These are phyloP conservation scores for Pelagia noctiluca DNA, from an alignment of 30 jellyfish, hydroid and myxozoan species.

Conservation along the genomic window DNA sequence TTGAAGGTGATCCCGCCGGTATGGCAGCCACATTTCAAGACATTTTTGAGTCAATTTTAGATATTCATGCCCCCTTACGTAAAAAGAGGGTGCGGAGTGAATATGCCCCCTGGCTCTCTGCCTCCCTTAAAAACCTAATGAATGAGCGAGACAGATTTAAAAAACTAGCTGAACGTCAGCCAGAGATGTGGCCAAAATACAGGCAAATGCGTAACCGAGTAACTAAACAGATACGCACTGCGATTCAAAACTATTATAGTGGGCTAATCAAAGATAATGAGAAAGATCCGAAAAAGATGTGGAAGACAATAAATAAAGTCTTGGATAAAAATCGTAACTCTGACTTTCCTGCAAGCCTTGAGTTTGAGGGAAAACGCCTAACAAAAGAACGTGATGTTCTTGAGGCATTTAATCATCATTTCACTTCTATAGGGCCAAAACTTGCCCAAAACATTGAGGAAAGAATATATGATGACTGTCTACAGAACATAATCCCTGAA, in stretches of 20 bases:
- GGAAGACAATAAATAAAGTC: constrained; percentile 37
- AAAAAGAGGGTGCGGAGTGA: constrained; percentile 17
- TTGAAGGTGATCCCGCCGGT: neutral
- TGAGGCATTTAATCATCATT: constrained; percentile 38
- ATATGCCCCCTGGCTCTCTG: constrained; percentile 32
- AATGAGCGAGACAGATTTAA: constrained; percentile 12
- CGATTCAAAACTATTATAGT: constrained; percentile 8
- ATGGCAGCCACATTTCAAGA: constrained; percentile 48
- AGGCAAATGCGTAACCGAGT: constrained; percentile 24
- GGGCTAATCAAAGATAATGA: no score
- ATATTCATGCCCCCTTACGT: constrained; percentile 32
- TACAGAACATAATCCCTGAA: neutral
- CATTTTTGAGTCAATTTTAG: constrained; percentile 28
- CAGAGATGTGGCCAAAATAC: constrained; percentile 35
- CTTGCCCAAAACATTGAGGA: no score
- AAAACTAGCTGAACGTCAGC: constrained; percentile 4
- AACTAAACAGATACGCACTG: constrained; percentile 41
- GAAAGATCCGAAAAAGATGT: constrained; percentile 41
- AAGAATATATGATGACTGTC: constrained; percentile 44
- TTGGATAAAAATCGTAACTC: constrained; percentile 24
- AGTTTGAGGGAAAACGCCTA: constrained; percentile 39
- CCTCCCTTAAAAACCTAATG: constrained; percentile 4
- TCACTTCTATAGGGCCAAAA: constrained; percentile 30
- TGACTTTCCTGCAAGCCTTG: constrained; percentile 18
- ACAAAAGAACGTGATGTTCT: constrained; percentile 28